Evolutionary conservation across 2,888 invertebrate species (phyloP).

Genomic region (Mesorhabditis belari): DNA sequence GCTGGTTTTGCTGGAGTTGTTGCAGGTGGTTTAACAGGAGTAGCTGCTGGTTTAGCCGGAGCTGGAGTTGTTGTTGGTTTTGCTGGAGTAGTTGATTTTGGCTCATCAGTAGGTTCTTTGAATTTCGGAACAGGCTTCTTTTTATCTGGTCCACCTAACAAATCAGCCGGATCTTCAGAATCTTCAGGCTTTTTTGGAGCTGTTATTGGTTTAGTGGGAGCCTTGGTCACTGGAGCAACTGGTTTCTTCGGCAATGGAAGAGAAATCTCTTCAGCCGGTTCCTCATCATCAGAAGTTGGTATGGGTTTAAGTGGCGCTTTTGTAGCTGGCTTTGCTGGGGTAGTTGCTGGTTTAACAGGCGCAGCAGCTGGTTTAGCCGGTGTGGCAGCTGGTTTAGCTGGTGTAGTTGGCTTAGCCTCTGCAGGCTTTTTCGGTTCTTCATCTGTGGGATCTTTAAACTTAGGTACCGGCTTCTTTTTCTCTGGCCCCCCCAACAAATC

Average conservation of each 20-base stretch:
- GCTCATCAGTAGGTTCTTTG: too few species aligned
- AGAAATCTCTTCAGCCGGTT: constrained; percentile 20
- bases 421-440: constrained; percentile 5
- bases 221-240: neutral
- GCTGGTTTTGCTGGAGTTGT: constrained; percentile 1
- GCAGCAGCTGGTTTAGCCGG: constrained; percentile 14
- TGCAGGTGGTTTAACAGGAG: neutral
- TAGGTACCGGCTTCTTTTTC: constrained; percentile 13
- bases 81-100: neutral
- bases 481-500: constrained; percentile 17
- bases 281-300: constrained; percentile 7
- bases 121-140: too few species aligned
- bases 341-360: neutral
- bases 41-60: too few species aligned
- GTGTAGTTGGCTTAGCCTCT: constrained; percentile 3
- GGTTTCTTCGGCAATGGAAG: constrained; percentile 21
- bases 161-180: too few species aligned
- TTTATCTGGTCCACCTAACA: too few species aligned
- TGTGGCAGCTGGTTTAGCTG: constrained; percentile 15
- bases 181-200: constrained; percentile 5
- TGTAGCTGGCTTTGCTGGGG: neutral
- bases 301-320: neutral
- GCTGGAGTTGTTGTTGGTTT: too few species aligned
- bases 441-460: neutral
- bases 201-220: too few species aligned